Evolutionary conservation across 2,888 invertebrate genomes (phyloP).

Genomic region (Drosophila falleni): DNA sequence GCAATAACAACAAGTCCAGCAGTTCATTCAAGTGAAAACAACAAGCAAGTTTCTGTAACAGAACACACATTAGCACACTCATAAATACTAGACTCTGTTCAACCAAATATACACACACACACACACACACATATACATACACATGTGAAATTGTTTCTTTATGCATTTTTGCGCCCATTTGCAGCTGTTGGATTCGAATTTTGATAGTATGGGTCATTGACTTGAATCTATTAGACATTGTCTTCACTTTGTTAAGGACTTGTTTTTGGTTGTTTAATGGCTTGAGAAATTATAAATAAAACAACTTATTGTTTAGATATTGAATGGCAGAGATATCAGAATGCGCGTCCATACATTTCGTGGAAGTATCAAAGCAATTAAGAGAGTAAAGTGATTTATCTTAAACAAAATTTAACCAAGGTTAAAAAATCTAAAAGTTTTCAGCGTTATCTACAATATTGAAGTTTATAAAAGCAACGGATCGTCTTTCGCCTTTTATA

Average conservation of each 20-base stretch:
- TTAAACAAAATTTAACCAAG: too few relatives aligned
- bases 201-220: slow-evolving; percentile 13
- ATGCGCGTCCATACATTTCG: too few relatives aligned
- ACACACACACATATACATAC: slow-evolving; percentile 5
- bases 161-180: slow-evolving; percentile 46
- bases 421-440: too few relatives aligned
- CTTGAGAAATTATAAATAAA: slow-evolving; percentile 12
- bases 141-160: slow-evolving; percentile 55
- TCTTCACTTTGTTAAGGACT: slow-evolving; percentile 17
- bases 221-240: slow-evolving; percentile 21
- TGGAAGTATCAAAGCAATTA: too few relatives aligned
- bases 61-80: slow-evolving; percentile 60
- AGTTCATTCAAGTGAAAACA: slow-evolving; percentile 63
- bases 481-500: too few relatives aligned
- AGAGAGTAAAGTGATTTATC: too few relatives aligned
- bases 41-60: slow-evolving; percentile 49
- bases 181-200: slow-evolving; percentile 50
- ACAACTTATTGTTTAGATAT: not conserved
- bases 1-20: slow-evolving; percentile 45
- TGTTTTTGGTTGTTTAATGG: slow-evolving; percentile 27
- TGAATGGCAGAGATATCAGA: not conserved
- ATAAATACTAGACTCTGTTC: slow-evolving; percentile 54
- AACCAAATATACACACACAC: slow-evolving; percentile 22
- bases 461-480: too few relatives aligned
- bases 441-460: too few relatives aligned